Evolutionary conservation across 2,797 vertebrate genomes (phyloP), one percentile per base, ranked within the genome.

Genomic region (Darevskia nairensis): DNA sequence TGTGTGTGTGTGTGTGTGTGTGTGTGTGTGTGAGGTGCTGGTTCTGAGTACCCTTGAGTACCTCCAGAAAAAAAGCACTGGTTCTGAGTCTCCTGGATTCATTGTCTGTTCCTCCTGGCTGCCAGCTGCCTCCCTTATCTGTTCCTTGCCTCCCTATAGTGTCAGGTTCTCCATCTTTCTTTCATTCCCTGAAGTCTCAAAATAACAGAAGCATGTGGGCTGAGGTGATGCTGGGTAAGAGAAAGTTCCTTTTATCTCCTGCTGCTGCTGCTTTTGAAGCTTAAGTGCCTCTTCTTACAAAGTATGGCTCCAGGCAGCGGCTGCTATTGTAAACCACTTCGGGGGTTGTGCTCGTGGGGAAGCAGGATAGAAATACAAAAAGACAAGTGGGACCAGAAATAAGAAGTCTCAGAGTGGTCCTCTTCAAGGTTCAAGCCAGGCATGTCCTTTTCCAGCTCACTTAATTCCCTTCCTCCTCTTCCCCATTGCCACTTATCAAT

Each of bases 231-330:
- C 29, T 50, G 11, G 35, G 64, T 71, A 61, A 81, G 55, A 44
- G 55, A 75, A 75, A 44, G 80, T 69, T n/a, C 71, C 44, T 88
- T 88, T 88, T 61, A 88, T 88, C 74, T 55, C 6, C 46, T 41
- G 74, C 32, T 55, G 25, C 64, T 41, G 80, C 32, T 78, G 80
- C 64, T 88, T 88, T 88, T 83, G 74, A 88, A 78, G 80, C 32
- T 59, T 78, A 69, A 88, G 32, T 69, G 80, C 46, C n/a, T 50
- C 10, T 17, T 83, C 44, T 83, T 78, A 78, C 17, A 82, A 88
- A 88, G 61, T 46, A 21, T 64, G 32, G 74, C 81, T 88, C 77
- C 64, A 83, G 72, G 80, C 71, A 69, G n/a, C 46, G 41, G 61
- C 75, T 83, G 44, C 55, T 82, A 25, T 82, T 87, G 78, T 76